Conservation (phyloP, 2,888 invertebrate species). For the Macrophya alboannulata region DNA sequence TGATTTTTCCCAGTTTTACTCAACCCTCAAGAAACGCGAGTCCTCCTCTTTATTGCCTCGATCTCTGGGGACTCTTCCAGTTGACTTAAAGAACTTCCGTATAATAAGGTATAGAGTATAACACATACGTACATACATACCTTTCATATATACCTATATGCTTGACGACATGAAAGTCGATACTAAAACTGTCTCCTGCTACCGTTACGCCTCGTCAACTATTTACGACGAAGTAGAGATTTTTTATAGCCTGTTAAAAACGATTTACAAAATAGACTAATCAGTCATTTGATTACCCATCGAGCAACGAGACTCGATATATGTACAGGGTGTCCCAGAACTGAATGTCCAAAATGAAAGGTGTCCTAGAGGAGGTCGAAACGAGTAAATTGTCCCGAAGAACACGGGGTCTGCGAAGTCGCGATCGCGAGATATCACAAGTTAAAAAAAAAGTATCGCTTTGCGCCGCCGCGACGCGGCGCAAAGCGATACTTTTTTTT, state of each 20-base stretch:
- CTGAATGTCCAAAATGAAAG: too few relatives aligned
- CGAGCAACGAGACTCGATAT: not conserved
- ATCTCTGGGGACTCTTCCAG: constrained; percentile 34
- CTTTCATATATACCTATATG: not conserved
- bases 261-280: not conserved
- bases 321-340: too few relatives aligned
- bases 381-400: too few relatives aligned
- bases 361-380: too few relatives aligned
- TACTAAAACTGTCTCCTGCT: not conserved
- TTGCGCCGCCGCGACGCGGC: too few relatives aligned
- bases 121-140: not conserved
- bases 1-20: constrained; percentile 45
- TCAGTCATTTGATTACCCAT: not conserved
- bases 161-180: not conserved
- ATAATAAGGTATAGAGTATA: constrained; percentile 9
- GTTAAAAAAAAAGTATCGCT: too few relatives aligned
- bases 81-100: constrained; percentile 45
- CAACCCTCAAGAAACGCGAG: constrained; percentile 17
- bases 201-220: not conserved
- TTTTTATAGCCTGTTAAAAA: not conserved
- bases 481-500: too few relatives aligned
- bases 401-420: too few relatives aligned
- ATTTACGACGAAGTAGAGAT: not conserved
- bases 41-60: constrained; percentile 34
- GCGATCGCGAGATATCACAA: too few relatives aligned